Percentiles rank a stretch among this genome's conserved stretches.
These are phyloP conservation scores for Mesoclemmys tuberculata DNA, from an alignment of 2,113 vertebrate genomes.

Conservation along the genomic window DNA sequence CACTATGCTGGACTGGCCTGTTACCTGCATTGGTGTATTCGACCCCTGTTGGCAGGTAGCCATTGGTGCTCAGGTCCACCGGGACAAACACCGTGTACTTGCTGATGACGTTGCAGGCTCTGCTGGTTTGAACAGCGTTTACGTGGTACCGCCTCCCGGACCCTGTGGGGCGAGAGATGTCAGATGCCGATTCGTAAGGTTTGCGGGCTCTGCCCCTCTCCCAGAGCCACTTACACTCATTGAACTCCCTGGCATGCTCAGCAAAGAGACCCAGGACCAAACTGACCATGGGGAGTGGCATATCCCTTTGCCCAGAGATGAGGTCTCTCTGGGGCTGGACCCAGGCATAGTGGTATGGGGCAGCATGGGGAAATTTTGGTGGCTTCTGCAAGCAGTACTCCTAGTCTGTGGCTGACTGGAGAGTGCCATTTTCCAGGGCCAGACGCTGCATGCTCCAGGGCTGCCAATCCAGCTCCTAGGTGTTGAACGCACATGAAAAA, in stretches of 20 bases:
- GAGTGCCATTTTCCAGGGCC: neutral
- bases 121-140: slow-evolving; percentile 92
- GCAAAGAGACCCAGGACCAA: neutral
- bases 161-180: slow-evolving; percentile 70
- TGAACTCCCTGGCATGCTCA: neutral
- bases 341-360: neutral
- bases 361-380: neutral
- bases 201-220: accelerated
- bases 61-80: slow-evolving; percentile 88
- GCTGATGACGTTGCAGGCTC: slow-evolving; percentile 93
- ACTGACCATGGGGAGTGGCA: neutral
- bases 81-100: slow-evolving; percentile 92
- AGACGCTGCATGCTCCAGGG: neutral
- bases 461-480: neutral
- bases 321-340: neutral
- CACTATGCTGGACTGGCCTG: accelerated
- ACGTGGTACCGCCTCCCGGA: slow-evolving; percentile 87
- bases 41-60: slow-evolving; percentile 85
- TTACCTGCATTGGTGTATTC: slow-evolving; percentile 86
- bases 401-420: neutral
- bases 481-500: neutral
- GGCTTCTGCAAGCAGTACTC: neutral
- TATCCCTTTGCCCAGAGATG: neutral
- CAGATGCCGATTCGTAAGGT: accelerated
- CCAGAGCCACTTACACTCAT: accelerated